Percentiles rank a stretch among this genome's conserved stretches.
Conservation (phyloP, 2,113 vertebrate species). For the Mola mola region DNA sequence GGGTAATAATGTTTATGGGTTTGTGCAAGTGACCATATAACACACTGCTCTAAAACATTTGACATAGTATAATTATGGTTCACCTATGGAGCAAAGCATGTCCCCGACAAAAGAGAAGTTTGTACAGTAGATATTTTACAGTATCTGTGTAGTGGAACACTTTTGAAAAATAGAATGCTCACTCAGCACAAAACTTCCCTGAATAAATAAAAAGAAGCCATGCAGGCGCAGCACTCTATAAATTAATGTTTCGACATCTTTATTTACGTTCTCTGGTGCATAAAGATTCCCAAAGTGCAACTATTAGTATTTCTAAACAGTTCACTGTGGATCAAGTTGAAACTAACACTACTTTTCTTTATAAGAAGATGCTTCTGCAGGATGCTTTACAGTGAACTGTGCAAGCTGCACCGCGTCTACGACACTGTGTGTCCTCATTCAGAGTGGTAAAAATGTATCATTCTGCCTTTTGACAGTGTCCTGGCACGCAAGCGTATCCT, state of each 20-base stretch:
- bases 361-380: too few species aligned
- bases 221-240: constrained; percentile 21
- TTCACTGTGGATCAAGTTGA: too few species aligned
- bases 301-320: too few species aligned
- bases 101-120: not conserved
- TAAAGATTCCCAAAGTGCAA: not conserved
- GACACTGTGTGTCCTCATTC: constrained; percentile 29
- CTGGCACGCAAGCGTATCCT: constrained; percentile 32
- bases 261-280: not conserved
- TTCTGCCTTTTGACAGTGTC: constrained; percentile 25
- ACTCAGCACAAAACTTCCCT: constrained; percentile 32
- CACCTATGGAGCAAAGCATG: not conserved
- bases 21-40: too few species aligned
- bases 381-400: not conserved
- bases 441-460: constrained; percentile 24
- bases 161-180: constrained; percentile 25
- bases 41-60: too few species aligned
- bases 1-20: too few species aligned
- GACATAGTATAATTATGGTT: too few species aligned
- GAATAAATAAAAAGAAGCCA: not conserved
- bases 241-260: constrained; percentile 20
- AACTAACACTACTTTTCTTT: too few species aligned
- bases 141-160: not conserved
- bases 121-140: not conserved
- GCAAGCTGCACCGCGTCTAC: not conserved